Base-by-base conservation (phyloP, 2,797 vertebrate genomes). In the Todus mexicanus region DNA sequence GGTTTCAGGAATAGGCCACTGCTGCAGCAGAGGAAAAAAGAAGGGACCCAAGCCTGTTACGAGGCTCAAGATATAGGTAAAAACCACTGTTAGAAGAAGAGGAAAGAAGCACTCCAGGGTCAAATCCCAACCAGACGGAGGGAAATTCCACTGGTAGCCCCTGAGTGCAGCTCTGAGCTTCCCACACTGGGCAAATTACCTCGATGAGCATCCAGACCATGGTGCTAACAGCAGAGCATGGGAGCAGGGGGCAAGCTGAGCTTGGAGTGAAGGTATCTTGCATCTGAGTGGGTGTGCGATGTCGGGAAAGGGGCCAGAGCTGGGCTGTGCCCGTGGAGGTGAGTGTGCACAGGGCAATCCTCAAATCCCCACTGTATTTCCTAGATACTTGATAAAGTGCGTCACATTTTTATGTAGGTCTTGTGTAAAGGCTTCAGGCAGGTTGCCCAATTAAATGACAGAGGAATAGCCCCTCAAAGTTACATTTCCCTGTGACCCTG, bases 141-240 rank as follows among this genome's bases (percentile, higher is more conserved):
- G 38, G 53, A 57, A 43, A 50, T 65, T 72, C 40, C 51, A 76
- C 12, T 12, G 2, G 37, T 12, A 59, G 35, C 15, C 9, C 10
- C 20, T 8, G 7, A 12, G 15, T 21, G n/a, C 35, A 77, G 57
- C 26, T 60, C 61, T 29, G 42, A 1, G 7, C 31, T 43, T 91
- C 47, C 51, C 43, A 76, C 43, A 3, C 0, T 3, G 45, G 43
- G 7, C n/a, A 35, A 33, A 51, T 48, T 11, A 21, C 21, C 9
- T 20, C 1, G 2, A 2, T 0, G 23, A 54, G 47, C 54, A 16
- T 23, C 43, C 75, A 35, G 66, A 10, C 48, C 19, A 0, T 0
- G 5, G 64, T 48, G 29, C 19, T 11, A 15, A 27, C 10, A 48
- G 66, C 74, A 47, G 40, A 29, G 26, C 25, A 5, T 0, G 3